A percentile compares a stretch with the other conserved stretches of the same genome.
phyloP scores from a whole-genome alignment of 2,888 invertebrate genomes.

The Tribolium freemani region DNA sequence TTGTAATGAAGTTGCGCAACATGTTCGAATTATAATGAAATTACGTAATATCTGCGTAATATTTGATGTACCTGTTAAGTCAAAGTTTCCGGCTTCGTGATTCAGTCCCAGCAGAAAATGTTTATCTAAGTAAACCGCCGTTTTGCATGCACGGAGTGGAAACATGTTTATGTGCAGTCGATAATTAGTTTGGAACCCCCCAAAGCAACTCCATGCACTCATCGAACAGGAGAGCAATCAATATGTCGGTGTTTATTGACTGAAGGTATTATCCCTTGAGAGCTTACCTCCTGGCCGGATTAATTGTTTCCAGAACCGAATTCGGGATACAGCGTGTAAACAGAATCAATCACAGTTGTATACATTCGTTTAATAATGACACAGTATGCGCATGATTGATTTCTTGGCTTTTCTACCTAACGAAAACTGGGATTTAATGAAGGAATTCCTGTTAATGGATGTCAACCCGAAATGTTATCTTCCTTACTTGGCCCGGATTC shows the following conservation, averaged over 20 bases:
- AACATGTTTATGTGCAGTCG: constrained; percentile 35
- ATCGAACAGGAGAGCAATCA: constrained; percentile 27
- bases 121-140: constrained; percentile 33
- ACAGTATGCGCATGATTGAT: constrained; percentile 19
- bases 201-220: constrained; percentile 15
- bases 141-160: constrained; percentile 25
- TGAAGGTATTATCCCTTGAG: constrained; percentile 35
- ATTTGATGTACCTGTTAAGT: constrained; percentile 31
- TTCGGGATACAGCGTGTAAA: constrained; percentile 27
- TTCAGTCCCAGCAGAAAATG: constrained; percentile 22
- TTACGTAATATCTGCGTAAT: constrained; percentile 32
- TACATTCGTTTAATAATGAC: constrained; percentile 18
- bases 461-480: constrained; percentile 1
- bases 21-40: constrained; percentile 29
- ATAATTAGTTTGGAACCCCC: constrained; percentile 38
- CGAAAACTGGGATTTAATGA: constrained; percentile 3
- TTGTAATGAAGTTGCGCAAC: constrained; percentile 30
- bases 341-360: constrained; percentile 31
- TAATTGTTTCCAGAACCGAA: constrained; percentile 40
- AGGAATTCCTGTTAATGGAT: constrained; percentile 1
- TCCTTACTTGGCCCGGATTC: background rate
- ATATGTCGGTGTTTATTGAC: constrained; percentile 39
- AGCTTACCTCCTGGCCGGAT: constrained; percentile 32
- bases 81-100: constrained; percentile 32
- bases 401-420: constrained; percentile 2